These are phyloP conservation scores for Montipora sp. DNA, from an alignment of 64 coral and sea anemone species.

Conservation along the genomic window DNA sequence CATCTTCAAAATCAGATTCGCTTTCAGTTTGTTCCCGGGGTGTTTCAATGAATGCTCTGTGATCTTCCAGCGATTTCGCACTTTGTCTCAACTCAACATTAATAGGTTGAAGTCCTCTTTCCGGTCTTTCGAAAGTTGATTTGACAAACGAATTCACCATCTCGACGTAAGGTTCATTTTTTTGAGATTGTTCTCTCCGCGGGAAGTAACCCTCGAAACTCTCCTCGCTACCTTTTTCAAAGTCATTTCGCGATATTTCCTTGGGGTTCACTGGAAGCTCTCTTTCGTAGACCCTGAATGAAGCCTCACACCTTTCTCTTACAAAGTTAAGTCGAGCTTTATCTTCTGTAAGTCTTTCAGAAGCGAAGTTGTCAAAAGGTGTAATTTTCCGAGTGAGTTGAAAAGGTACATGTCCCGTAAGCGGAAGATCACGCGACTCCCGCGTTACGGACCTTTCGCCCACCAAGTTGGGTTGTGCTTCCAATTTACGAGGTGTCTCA, in stretches of 20 bases:
- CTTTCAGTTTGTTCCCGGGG: slow-evolving; percentile 5
- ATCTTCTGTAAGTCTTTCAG: slow-evolving; percentile 22
- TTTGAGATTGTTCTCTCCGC: neutral
- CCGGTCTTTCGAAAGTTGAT: slow-evolving; percentile 4
- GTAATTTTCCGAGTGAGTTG: neutral
- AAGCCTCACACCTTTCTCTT: slow-evolving; percentile 3
- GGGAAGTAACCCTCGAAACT: neutral
- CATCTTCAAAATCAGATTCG: slow-evolving; percentile 51
- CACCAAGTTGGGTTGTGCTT: slow-evolving; percentile 19
- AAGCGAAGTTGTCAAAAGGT: neutral
- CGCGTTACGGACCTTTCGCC: slow-evolving; percentile 30
- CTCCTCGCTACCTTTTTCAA: neutral
- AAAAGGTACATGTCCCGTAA: neutral
- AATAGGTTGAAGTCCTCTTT: neutral
- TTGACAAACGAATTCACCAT: slow-evolving; percentile 21
- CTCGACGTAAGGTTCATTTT: neutral
- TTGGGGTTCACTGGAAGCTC: neutral
- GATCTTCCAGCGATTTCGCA: neutral
- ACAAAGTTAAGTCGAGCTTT: neutral
- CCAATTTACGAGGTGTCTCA: slow-evolving; percentile 18
- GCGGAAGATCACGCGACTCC: slow-evolving; percentile 7
- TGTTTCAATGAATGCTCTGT: neutral
- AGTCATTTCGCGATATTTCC: neutral
- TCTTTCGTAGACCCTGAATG: slow-evolving; percentile 2
- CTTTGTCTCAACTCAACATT: neutral